Conservation (phyloP, 2,888 invertebrate species). For the Automeris io region DNA sequence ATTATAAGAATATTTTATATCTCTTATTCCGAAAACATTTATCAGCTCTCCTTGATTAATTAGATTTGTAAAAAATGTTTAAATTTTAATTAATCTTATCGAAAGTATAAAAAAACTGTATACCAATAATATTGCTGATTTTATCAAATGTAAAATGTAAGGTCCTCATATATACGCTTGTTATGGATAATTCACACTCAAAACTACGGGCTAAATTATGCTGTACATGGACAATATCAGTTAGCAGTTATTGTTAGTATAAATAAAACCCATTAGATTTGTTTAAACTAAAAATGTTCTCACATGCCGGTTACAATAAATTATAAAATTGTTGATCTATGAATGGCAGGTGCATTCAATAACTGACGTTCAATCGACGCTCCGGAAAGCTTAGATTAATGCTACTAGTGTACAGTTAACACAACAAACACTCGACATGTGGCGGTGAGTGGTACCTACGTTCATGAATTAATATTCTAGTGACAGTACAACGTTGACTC, state of each 20-base stretch:
- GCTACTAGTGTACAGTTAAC: conserved; percentile 4
- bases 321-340: background rate
- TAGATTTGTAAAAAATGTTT: too few species aligned
- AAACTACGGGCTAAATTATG: too few species aligned
- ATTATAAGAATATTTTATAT: too few species aligned
- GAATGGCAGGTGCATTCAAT: background rate
- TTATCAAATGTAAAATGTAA: too few species aligned
- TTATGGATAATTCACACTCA: too few species aligned
- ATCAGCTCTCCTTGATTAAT: too few species aligned
- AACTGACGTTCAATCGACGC: background rate
- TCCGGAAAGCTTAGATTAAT: background rate
- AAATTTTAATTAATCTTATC: too few species aligned
- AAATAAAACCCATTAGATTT: background rate
- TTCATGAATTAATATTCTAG: conserved; percentile 52
- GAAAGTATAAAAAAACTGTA: too few species aligned
- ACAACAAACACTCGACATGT: conserved; percentile 14
- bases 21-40: too few species aligned
- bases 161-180: too few species aligned
- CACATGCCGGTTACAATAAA: conserved; percentile 2
- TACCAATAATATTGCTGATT: too few species aligned
- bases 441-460: conserved; percentile 18
- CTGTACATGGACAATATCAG: background rate
- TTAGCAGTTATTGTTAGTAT: background rate
- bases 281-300: too few species aligned
- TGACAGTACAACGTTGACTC: conserved; percentile 32